phyloP scores from a whole-genome alignment of 2,113 vertebrate genomes.

The Gallinago jamesoni region DNA sequence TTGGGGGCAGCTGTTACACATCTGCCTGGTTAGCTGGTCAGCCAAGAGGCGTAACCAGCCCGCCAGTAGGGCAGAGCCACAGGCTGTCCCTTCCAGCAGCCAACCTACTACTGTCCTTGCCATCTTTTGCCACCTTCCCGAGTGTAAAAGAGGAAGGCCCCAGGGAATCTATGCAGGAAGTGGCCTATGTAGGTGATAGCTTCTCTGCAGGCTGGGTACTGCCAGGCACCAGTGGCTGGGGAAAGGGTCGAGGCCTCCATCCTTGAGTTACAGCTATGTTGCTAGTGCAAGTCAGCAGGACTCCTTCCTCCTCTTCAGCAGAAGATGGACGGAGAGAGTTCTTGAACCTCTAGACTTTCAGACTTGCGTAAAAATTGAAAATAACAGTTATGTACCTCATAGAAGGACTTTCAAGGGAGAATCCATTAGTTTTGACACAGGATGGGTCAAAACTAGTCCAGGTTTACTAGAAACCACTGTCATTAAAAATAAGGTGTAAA shows the following conservation, averaged over 20 bases:
- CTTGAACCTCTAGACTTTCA: not conserved
- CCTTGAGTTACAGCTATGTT: not conserved
- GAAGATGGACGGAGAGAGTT: not conserved
- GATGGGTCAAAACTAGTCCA: not conserved
- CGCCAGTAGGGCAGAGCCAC: fast-evolving
- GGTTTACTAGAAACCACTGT: not conserved
- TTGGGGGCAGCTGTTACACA: not conserved
- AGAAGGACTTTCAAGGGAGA: not conserved
- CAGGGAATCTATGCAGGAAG: not conserved
- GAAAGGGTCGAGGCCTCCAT: not conserved
- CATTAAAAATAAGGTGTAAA: not conserved
- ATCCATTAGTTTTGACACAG: not conserved
- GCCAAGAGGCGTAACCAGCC: not conserved
- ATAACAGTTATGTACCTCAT: not conserved
- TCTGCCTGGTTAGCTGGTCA: not conserved
- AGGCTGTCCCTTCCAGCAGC: not conserved
- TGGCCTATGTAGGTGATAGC: not conserved
- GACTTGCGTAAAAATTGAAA: not conserved
- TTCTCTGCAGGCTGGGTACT: not conserved
- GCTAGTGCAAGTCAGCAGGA: not conserved
- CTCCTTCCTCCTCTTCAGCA: not conserved
- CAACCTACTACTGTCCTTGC: not conserved
- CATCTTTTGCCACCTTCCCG: not conserved
- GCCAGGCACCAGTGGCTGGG: not conserved
- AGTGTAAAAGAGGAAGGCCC: not conserved